Evolutionary conservation across 1,140 invertebrate species (phyloP), one percentile per base, ranked within the genome.

Genomic region (Ectropis grisescens): DNA sequence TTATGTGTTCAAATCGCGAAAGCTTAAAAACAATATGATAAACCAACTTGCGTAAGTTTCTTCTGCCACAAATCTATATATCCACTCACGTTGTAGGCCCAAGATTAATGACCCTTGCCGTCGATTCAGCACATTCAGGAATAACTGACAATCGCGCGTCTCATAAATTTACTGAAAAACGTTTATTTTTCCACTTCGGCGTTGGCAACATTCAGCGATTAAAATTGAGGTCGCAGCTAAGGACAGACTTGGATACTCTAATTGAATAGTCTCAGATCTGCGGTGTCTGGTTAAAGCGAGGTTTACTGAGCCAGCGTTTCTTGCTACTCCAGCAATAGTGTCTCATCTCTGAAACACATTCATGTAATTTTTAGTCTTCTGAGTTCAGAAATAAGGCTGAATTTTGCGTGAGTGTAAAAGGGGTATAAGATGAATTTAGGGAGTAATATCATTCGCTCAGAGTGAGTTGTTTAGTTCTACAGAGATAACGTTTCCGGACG

Each of bases 51-150:
- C n/a, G n/a, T n/a, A n/a, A n/a, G n/a, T n/a, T n/a, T n/a, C n/a
- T n/a, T n/a, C n/a, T n/a, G n/a, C n/a, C n/a, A n/a, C n/a, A n/a
- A n/a, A n/a, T n/a, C n/a, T n/a, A n/a, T n/a, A n/a, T n/a, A n/a
- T 67, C 64, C 69, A 68, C 59, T 54, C 46, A 48, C 58, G 61
- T 19, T 19, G 16, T 33, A 52, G 55, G 59, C 44, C 37, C 43
- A 51, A 65, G 68, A 79, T 79, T 79, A 75, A 79, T 62, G 70
- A 75, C 51, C 66, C 60, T 64, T 55, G 59, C 41, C 67, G 58
- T 51, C 64, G 58, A 79, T 75, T 72, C 74, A 70, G 66, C 66
- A 75, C 67, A 67, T 72, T 60, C 62, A 58, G 45, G 58, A 59
- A 65, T 58, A 60, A 62, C 66, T 68, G 66, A 70, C 67, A 65